Conservation (phyloP, 1,140 invertebrate genomes). For the Augochlora pura region DNA sequence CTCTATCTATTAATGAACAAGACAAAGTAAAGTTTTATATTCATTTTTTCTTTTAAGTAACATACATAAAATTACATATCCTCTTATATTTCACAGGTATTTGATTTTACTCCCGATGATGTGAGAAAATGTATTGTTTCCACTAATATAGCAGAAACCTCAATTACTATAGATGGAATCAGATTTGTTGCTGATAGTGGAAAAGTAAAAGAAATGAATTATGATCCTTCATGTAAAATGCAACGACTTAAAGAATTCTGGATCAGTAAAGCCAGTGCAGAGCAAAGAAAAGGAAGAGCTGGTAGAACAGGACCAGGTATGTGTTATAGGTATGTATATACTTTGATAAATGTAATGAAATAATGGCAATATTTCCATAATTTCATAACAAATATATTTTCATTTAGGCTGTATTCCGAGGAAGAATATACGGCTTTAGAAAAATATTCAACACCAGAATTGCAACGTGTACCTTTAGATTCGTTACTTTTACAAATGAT, state of each 20-base stretch:
- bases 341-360: constrained; percentile 11
- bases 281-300: constrained; percentile 97
- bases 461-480: constrained; percentile 95
- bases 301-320: constrained; percentile 86
- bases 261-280: constrained; percentile 98
- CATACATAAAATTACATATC: neutral
- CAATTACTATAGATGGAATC: constrained; percentile 99
- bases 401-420: constrained; percentile 92
- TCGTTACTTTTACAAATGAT: constrained; percentile 96
- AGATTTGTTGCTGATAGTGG: constrained; percentile 98
- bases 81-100: constrained; percentile 84
- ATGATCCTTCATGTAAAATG: constrained; percentile 93
- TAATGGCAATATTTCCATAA: neutral
- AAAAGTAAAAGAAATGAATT: constrained; percentile 98
- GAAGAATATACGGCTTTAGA: constrained; percentile 90
- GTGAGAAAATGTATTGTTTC: constrained; percentile 98
- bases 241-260: constrained; percentile 95
- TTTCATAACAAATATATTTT: constrained; percentile 17
- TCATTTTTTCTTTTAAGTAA: constrained; percentile 6
- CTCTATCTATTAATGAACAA: constrained; percentile 95
- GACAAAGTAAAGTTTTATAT: constrained; percentile 88
- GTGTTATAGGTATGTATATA: constrained; percentile 80
- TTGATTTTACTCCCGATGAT: constrained; percentile 97
- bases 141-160: constrained; percentile 99
- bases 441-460: constrained; percentile 93